Percentiles rank a stretch among this genome's conserved stretches.
phyloP scores from a whole-genome alignment of 35 echinoderm and acorn worm genomes.

The Stichopus chloronotus region DNA sequence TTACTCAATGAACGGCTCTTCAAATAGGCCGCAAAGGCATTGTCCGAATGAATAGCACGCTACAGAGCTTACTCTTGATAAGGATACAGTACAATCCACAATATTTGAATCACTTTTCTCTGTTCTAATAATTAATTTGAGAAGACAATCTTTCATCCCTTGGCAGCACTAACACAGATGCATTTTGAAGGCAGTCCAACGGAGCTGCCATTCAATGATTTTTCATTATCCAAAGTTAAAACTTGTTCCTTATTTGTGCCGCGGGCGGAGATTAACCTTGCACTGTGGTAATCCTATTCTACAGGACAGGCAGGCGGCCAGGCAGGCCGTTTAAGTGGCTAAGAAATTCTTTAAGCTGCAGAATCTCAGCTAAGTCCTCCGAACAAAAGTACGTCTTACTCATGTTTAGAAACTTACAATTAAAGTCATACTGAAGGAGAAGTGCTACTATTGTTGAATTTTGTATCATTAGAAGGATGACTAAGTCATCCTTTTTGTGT shows the following conservation, averaged over 20 bases:
- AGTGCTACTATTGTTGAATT: not conserved
- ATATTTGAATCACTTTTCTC: slow-evolving; percentile 26
- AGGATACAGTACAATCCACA: slow-evolving; percentile 1
- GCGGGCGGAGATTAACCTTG: slow-evolving; percentile 29
- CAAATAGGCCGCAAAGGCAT: not conserved
- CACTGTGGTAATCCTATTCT: slow-evolving; percentile 49
- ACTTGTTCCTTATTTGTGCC: not conserved
- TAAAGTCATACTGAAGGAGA: not conserved
- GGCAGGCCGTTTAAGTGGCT: not conserved
- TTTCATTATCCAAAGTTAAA: not conserved
- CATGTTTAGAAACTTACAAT: not conserved
- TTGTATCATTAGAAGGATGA: too few relatives aligned
- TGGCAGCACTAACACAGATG: slow-evolving; percentile 10
- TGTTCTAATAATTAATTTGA: not conserved
- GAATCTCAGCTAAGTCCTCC: not conserved
- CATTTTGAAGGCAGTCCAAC: slow-evolving; percentile 12
- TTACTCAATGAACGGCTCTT: not conserved
- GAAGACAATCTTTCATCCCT: not conserved
- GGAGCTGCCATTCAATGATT: not conserved
- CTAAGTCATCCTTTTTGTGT: not conserved
- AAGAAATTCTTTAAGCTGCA: slow-evolving; percentile 13
- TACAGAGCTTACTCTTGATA: not conserved
- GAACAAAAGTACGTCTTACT: not conserved
- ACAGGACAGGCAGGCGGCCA: too few relatives aligned
- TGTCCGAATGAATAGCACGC: not conserved